Evolutionary conservation across 2,797 vertebrate genomes (phyloP).

Genomic region (Lepidocolaptes lacrymiger): DNA sequence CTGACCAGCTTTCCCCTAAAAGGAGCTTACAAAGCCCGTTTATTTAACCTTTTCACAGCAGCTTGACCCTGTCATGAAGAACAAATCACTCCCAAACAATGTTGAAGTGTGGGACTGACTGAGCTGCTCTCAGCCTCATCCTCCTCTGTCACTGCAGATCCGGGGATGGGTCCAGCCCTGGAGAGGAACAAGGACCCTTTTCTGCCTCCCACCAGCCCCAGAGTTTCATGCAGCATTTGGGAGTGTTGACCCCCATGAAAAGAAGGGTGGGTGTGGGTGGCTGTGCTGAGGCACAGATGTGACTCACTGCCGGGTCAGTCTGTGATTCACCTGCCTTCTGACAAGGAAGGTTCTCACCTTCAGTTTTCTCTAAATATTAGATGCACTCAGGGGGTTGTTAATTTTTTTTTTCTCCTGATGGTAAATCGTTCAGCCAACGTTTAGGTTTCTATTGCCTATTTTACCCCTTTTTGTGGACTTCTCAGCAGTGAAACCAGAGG

Average conservation of each 20-base stretch:
- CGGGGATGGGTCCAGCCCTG: neutral
- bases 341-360: rapidly evolving
- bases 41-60: constrained; percentile 80
- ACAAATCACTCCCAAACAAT: constrained; percentile 74
- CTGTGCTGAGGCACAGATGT: neutral
- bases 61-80: constrained; percentile 79
- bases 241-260: rapidly evolving
- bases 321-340: neutral
- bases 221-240: neutral
- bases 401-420: neutral
- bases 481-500: neutral
- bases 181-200: neutral
- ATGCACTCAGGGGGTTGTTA: rapidly evolving
- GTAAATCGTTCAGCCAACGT: neutral
- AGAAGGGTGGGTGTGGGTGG: rapidly evolving
- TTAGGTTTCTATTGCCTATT: neutral
- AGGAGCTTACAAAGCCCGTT: constrained; percentile 76
- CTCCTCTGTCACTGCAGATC: rapidly evolving
- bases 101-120: neutral
- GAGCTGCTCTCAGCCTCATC: neutral
- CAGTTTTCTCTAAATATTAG: neutral
- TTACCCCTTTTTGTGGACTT: neutral
- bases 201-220: neutral
- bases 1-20: constrained; percentile 67
- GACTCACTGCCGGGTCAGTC: neutral